A percentile compares a stretch with the other conserved stretches of the same genome.
Conservation (phyloP, 2,888 invertebrate species). For the Atethmia centrago region DNA sequence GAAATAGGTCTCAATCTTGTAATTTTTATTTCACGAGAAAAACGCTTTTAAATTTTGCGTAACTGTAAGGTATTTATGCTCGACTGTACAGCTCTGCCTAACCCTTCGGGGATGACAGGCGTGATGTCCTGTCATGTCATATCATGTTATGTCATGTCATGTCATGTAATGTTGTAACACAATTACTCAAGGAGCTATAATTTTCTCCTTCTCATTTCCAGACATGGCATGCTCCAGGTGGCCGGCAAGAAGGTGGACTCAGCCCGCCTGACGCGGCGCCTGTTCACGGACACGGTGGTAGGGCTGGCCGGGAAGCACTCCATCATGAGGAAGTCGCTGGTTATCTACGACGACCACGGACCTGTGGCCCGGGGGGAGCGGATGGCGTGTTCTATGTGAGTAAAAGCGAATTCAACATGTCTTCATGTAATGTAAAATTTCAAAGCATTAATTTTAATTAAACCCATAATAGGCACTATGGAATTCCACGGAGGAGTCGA, state of each 20-base stretch:
- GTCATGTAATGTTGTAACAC: background rate
- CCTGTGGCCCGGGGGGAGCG: conserved; percentile 97
- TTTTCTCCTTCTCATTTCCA: conserved; percentile 60
- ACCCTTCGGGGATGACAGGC: too few species aligned
- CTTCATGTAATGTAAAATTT: too few species aligned
- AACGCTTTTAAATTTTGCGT: too few species aligned
- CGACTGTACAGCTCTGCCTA: too few species aligned
- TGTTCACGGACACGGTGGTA: conserved; percentile 95
- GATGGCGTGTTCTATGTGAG: conserved; percentile 96
- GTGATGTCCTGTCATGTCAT: too few species aligned
- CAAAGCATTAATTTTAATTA: too few species aligned
- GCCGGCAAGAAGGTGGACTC: conserved; percentile 93
- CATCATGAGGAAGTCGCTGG: conserved; percentile 95
- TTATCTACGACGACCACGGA: conserved; percentile 96
- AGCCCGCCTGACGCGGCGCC: conserved; percentile 92
- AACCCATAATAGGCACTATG: too few species aligned
- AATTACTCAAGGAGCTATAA: background rate
- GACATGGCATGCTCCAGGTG: conserved; percentile 93
- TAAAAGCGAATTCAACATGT: conserved; percentile 37
- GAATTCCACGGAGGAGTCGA: too few species aligned
- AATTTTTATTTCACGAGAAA: too few species aligned
- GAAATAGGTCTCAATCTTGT: too few species aligned
- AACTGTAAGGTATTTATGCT: too few species aligned
- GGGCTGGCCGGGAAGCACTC: conserved; percentile 94
- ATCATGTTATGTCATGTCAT: too few species aligned